Evolutionary conservation across 2,797 vertebrate genomes (phyloP).

Genomic region (Morus bassanus): DNA sequence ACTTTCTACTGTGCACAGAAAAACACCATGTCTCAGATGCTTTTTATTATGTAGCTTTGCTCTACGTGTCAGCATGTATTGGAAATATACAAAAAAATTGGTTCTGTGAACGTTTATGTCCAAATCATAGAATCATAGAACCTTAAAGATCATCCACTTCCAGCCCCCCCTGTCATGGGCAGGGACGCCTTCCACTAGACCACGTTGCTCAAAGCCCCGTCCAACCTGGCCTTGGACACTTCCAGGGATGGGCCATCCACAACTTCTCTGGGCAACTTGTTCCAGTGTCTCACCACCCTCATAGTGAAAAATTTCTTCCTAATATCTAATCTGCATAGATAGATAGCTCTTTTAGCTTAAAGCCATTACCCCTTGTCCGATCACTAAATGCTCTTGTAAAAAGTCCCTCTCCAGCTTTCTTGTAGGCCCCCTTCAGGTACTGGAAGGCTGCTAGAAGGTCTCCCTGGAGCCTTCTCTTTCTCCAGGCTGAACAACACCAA

Average conservation of each 20-base stretch:
- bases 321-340: background rate
- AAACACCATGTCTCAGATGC: fast-evolving
- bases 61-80: background rate
- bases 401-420: no score
- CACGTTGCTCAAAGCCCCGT: background rate
- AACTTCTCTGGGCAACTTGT: background rate
- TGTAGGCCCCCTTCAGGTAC: no score
- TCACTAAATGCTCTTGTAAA: no score
- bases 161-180: no score
- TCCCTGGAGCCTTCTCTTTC: no score
- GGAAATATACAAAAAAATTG: background rate
- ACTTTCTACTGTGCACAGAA: background rate
- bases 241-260: background rate
- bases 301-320: background rate
- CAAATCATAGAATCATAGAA: background rate
- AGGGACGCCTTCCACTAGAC: background rate
- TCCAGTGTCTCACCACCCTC: background rate
- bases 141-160: no score
- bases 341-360: no score
- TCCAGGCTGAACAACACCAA: no score
- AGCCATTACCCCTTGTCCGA: no score
- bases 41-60: background rate
- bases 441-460: no score
- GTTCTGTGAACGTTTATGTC: background rate
- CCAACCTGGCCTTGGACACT: background rate